Base-by-base conservation (phyloP, 2,113 vertebrate species). In the Chlamydotis undulata region DNA sequence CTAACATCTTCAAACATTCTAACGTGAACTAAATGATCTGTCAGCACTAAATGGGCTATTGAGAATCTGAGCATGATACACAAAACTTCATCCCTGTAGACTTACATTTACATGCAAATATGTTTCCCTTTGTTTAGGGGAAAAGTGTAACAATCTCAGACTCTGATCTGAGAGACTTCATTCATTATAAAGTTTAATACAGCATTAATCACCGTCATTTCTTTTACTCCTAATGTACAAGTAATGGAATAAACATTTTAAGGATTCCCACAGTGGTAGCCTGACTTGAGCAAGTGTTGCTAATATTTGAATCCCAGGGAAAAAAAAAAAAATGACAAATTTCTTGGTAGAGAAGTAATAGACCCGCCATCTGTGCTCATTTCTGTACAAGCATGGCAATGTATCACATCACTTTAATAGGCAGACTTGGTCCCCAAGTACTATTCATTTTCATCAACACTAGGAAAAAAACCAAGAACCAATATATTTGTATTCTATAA, bases 321-420 rank as follows among this genome's bases (percentile, higher is more conserved):
- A 86, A 59, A 80, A 43, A 86, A 80, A 43, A 43, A 94, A 89
- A 64, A 55, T 89, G 95, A 98, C 86, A 10, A 96, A 96, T 98
- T 97, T 95, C 95, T 97, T 96, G 96, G 95, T 97, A 86, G 78
- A 95, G 89, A 97, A 98, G 97, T 97, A 98, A 98, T 94, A 98
- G 97, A 93, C 71, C 86, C 57, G 4, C 97, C 98, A 98, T 98
- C 98, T 98, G 98, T 97, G 95, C 96, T 95, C 95, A 95, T 93
- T 98, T 98, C 85, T 85, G 45, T 87, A 69, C 53, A 97, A 91
- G 56, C 60, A 92, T 86, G 63, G 95, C 95, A 98, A 98, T 97
- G 89, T 91, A 96, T 96, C 94, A 97, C 45, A 94, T 59, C 67
- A 69, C 65, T 94, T 95, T 91, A 97, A 96, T 75, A 97, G 91